Base-by-base conservation (phyloP, 2,113 vertebrate genomes). In the Chinchilla lanigera region DNA sequence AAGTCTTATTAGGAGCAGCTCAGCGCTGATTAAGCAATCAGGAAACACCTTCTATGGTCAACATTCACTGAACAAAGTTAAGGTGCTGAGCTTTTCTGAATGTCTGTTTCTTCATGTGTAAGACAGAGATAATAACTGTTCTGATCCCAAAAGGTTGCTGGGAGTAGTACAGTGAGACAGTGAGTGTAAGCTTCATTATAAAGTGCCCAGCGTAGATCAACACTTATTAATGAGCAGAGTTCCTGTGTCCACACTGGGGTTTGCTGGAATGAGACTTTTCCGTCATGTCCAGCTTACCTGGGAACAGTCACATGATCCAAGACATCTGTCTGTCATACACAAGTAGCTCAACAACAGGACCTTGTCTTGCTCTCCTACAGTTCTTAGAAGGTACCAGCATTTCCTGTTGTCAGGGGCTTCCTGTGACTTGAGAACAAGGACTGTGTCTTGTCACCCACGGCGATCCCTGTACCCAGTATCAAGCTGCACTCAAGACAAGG, bases 391-490 rank as follows among this genome's bases (percentile, higher is more conserved):
- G 90, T 20, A 41, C 77, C 92, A 86, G 80, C 44, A 60, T 78
- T 92, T 97, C 95, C 93, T 95, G 89, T 86, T 81, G 93, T 77
- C 77, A 65, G n/a, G 65, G 50, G n/a, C 85, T 96, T 97, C 65
- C 65, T 69, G 33, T 67, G 58, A 61, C 60, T 26, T 61, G 24
- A 61, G 60, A 8, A 61, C 60, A 61, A 61, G 60, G 24, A 61
- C 60, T 61, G 7, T 26, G 24, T 61, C 60, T 61, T 61, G 60
- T 61, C 24, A 61, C 60, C 60, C 60, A 61, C 60, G 26, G 60
- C 8, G 8, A 26, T 61, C 60, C 60, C 60, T 61, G 60, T 28
- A 8, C 58, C 60, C 24, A 61, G 7, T 28, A 61, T 24, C 60
- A 61, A 61, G 60, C 60, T 61, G 60, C 24, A 26, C 60, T 61